Base-by-base conservation (phyloP, 2,797 vertebrate genomes). In the Gymnocypris eckloni region DNA sequence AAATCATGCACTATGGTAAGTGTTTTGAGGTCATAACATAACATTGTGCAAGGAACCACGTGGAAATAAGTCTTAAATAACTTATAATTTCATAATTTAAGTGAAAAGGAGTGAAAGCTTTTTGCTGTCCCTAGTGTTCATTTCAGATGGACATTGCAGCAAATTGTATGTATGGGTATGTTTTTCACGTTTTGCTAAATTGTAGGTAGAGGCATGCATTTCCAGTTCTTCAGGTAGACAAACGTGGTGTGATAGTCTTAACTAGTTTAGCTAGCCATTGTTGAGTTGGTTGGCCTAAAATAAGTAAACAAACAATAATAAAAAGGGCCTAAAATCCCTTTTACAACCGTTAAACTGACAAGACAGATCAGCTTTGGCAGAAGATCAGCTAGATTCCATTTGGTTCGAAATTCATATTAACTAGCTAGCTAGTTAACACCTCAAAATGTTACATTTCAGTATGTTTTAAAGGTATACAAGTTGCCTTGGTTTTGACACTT, bases 401-500 rank as follows among this genome's bases (percentile, higher is more conserved):
- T 52, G 48, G 9, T 75, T 75, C 13, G 4, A 48, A 28, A 28
- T 16, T 75, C 45, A 33, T 43, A 41, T 50, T 15, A 25, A 78
- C 39, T 25, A 59, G 22, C 28, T 15, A 25, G 41, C 39, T 25
- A 59, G 22, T 25, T 61, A 79, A n/a, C 15, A 28, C 56, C 59
- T 20, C n/a, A 80, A 48, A 81, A 33, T n/a, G 28, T 66, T 48
- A 0, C 6, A 69, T 48, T 50, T 50, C 33, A 54, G 25, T 50
- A 1, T 28, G 18, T 50, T 64, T 56, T 81, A 79, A 48, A 66
- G 10, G 48, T 54, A 20, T 52, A 52, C 45, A 54, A 37, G 20
- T 41, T 81, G 45, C 33, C 66, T 54, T 10, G 25, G 25, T 54
- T 81, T 69, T 70, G 79, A 67, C 20, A 37, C 79, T 81, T 83